Conservation (phyloP, 2,888 invertebrate genomes). For the Ophion slaviceki region DNA sequence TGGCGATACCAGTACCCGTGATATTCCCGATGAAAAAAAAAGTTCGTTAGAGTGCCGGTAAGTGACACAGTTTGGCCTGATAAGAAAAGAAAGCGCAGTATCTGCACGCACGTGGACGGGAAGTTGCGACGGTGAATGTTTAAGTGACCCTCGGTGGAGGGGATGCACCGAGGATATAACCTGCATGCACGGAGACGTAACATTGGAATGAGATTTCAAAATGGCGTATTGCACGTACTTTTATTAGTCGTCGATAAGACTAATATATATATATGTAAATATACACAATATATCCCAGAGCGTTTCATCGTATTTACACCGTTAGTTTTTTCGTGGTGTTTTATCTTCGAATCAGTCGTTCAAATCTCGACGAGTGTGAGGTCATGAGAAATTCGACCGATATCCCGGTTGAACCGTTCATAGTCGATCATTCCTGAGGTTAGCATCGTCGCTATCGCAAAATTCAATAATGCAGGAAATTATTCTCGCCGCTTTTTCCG, state of each 20-base stretch:
- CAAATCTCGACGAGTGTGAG: conserved; percentile 21
- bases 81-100: conserved; percentile 1
- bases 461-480: conserved; percentile 83
- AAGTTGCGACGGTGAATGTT: conserved; percentile 40
- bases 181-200: conserved; percentile 62
- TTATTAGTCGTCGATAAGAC: conserved; percentile 50
- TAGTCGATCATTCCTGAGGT: conserved; percentile 17
- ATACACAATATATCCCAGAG: neutral
- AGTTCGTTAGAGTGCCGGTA: conserved; percentile 11
- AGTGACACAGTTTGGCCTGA: neutral
- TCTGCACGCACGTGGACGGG: neutral
- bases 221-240: conserved; percentile 70
- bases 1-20: conserved; percentile 20
- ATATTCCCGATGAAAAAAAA: conserved; percentile 8
- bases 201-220: conserved; percentile 68
- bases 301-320: conserved; percentile 14
- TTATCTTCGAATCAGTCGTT: conserved; percentile 37
- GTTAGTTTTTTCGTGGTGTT: conserved; percentile 30
- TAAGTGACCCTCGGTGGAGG: conserved; percentile 49
- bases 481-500: conserved; percentile 84
- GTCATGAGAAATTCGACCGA: conserved; percentile 50
- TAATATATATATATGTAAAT: conserved; percentile 17
- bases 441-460: conserved; percentile 3
- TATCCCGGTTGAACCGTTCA: conserved; percentile 14
- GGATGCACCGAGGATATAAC: conserved; percentile 68